These are phyloP conservation scores for Picathartes gymnocephalus DNA, from an alignment of 2,113 vertebrate genomes.

Conservation along the genomic window DNA sequence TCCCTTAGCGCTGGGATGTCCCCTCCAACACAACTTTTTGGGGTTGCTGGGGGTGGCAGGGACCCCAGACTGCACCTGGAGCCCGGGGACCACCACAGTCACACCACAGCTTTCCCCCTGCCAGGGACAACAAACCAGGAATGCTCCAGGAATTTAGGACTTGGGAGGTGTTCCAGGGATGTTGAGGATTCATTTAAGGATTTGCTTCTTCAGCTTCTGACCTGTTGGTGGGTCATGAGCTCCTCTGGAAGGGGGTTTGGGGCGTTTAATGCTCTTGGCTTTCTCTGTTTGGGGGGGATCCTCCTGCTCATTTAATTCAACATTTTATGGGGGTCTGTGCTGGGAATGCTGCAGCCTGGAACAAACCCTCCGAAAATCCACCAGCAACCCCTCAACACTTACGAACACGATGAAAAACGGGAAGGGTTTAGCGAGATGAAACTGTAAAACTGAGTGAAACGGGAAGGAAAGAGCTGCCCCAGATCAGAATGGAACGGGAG, in stretches of 20 bases:
- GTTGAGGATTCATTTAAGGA: not conserved
- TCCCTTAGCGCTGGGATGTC: fast-evolving
- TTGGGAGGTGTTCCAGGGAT: fast-evolving
- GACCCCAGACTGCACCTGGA: not conserved
- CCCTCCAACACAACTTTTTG: not conserved
- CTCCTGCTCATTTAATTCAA: not conserved
- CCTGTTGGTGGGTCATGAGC: not conserved
- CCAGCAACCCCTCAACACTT: fast-evolving
- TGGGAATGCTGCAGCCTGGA: not conserved
- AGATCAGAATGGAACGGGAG: not conserved
- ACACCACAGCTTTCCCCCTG: not conserved
- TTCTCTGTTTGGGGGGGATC: not conserved
- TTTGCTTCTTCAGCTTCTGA: not conserved
- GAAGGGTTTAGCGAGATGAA: not conserved
- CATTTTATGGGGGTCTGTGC: not conserved
- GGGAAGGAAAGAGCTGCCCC: not conserved
- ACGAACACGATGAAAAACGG: fast-evolving
- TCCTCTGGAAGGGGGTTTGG: not conserved
- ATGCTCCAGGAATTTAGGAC: fast-evolving
- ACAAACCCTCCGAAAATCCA: not conserved
- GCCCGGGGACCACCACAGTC: fast-evolving
- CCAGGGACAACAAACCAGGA: not conserved
- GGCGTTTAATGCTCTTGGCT: not conserved
- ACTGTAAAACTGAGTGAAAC: not conserved
- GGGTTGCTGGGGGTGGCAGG: not conserved